Evolutionary conservation across 2,888 invertebrate genomes (phyloP).

Genomic region (Adelognathus sp.): DNA sequence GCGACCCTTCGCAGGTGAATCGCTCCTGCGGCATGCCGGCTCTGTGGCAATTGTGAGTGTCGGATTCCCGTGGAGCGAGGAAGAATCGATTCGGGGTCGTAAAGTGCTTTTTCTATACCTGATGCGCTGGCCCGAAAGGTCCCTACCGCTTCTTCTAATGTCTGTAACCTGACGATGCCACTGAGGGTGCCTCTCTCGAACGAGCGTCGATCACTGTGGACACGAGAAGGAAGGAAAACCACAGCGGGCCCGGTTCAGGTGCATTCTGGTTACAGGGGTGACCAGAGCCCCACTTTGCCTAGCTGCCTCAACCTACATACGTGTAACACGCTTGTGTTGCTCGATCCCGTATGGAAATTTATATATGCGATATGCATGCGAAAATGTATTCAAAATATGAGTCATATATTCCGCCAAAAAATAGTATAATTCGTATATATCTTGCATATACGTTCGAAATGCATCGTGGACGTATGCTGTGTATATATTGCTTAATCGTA

Average conservation of each 20-base stretch:
- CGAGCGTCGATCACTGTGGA: background rate
- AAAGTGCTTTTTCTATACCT: slow-evolving; percentile 34
- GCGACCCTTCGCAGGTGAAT: slow-evolving; percentile 55
- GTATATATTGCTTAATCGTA: too few relatives aligned
- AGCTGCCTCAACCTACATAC: slow-evolving; percentile 23
- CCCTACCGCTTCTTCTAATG: slow-evolving; percentile 30
- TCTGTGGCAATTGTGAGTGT: slow-evolving; percentile 30
- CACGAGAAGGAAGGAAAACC: slow-evolving; percentile 46
- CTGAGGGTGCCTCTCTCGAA: slow-evolving; percentile 32
- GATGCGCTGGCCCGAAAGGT: slow-evolving; percentile 20
- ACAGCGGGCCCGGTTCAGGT: slow-evolving; percentile 41
- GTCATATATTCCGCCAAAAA: too few relatives aligned
- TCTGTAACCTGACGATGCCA: slow-evolving; percentile 39
- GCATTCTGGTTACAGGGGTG: slow-evolving; percentile 45
- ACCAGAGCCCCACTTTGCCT: slow-evolving; percentile 41
- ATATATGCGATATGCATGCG: too few relatives aligned
- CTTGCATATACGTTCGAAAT: too few relatives aligned
- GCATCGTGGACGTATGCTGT: too few relatives aligned
- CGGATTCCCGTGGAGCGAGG: slow-evolving; percentile 34
- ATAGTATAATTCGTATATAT: too few relatives aligned
- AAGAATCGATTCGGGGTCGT: slow-evolving; percentile 33
- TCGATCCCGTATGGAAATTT: too few relatives aligned
- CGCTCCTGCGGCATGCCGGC: background rate
- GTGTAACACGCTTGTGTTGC: too few relatives aligned
- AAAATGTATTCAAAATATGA: too few relatives aligned